Evolutionary conservation across 1,140 invertebrate genomes (phyloP), one percentile per base, ranked within the genome.

Genomic region (Drosophila tropicalis): DNA sequence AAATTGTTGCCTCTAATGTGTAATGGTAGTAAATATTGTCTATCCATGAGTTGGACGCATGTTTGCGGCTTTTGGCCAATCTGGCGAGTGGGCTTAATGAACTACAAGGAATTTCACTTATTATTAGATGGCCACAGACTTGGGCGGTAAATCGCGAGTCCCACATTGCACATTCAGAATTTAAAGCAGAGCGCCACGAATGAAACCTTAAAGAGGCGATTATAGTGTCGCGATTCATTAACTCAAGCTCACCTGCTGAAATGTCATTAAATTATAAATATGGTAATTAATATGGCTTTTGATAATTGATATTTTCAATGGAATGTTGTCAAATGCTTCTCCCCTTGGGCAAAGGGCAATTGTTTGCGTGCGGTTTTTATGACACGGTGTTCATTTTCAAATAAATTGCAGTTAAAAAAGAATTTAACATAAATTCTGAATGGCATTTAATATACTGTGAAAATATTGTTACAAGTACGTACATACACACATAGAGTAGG

Each of bases 381-480:
- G 34, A 25, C 15, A 47, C 7, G 39, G 57, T 63, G 56, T 68
- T 62, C 25, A 73, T 73, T 70, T 62, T 10, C 3, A 44, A 36
- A 66, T 67, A 62, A 62, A 76, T 54, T 68, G 56, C 56, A 62
- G 47, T 34, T 62, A 13, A 13, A 40, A 62, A 62, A 47, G 19
- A 75, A 76, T 13, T 51, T 17, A 51, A 67, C 75, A 78, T 78
- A 78, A 70, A 86, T 87, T 75, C 25, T 19, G 67, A 87, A 87
- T 79, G 83, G 70, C 76, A 86, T 66, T 86, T 82, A 70, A 86
- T 82, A 76, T 66, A 29, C 44, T 69, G 75, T 82, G 61, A 82
- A 79, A 51, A 51, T 22, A 22, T 22, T 22, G 44, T 17, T 12
- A 51, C 17, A 51, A 10, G 44, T 51, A 22, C 9, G 17, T 44